A percentile compares a stretch with the other conserved stretches of the same genome.
phyloP scores from a whole-genome alignment of 2,888 invertebrate genomes.

The Zygothrica quintamaculata region DNA sequence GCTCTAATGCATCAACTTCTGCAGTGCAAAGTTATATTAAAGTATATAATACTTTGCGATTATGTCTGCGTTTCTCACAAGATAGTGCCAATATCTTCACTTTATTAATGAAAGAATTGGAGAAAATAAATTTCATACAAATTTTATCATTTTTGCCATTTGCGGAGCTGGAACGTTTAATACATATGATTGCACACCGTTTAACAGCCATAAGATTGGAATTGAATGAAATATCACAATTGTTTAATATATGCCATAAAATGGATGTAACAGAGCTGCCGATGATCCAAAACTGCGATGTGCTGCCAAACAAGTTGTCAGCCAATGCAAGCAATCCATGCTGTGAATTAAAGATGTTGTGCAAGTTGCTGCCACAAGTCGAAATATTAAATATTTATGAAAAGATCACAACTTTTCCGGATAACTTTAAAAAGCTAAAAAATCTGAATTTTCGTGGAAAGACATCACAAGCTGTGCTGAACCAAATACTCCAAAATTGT shows the following conservation, averaged over 20 bases:
- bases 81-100: constrained; percentile 9
- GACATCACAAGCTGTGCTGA: constrained; percentile 15
- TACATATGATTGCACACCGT: constrained; percentile 32
- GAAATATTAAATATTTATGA: constrained; percentile 13
- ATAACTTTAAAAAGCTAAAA: constrained; percentile 7
- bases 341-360: constrained; percentile 6
- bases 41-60: constrained; percentile 23
- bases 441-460: constrained; percentile 12
- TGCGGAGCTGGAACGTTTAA: constrained; percentile 17
- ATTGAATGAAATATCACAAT: neutral
- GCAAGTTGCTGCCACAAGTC: constrained; percentile 27
- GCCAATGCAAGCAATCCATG: neutral
- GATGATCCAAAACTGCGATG: constrained; percentile 17
- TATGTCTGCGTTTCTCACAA: constrained; percentile 22
- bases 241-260: neutral
- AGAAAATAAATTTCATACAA: constrained; percentile 9
- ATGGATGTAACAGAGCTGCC: constrained; percentile 4
- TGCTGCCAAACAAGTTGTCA: neutral
- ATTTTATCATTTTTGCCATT: constrained; percentile 1
- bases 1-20: neutral
- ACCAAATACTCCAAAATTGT: constrained; percentile 19
- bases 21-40: constrained; percentile 4
- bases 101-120: constrained; percentile 21
- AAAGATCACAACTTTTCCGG: constrained; percentile 13
- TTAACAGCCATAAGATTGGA: constrained; percentile 27